phyloP scores from a whole-genome alignment of 1,140 invertebrate species.

The Drosophila repletoides region DNA sequence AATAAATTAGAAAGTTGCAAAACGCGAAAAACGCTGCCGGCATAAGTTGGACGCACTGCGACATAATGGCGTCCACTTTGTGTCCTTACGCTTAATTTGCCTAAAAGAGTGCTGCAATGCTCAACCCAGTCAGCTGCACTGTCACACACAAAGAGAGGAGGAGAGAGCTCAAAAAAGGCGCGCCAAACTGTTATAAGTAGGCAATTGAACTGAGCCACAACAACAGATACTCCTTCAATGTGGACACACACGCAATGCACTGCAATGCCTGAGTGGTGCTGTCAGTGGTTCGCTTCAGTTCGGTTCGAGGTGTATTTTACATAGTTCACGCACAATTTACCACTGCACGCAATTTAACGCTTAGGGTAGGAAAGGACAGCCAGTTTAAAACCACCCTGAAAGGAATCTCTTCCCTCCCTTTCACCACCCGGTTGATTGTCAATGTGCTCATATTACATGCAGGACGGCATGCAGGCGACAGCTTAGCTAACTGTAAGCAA shows the following conservation, averaged over 20 bases:
- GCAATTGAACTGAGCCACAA: slow-evolving; percentile 45
- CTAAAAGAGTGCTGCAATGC: slow-evolving; percentile 70
- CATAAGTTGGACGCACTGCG: slow-evolving; percentile 57
- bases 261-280: slow-evolving; percentile 22
- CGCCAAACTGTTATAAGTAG: slow-evolving; percentile 44
- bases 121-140: slow-evolving; percentile 9
- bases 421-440: slow-evolving; percentile 5
- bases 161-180: slow-evolving; percentile 3
- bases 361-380: slow-evolving; percentile 48
- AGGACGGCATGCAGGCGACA: slow-evolving; percentile 71
- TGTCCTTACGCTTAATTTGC: slow-evolving; percentile 82
- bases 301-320: slow-evolving; percentile 72
- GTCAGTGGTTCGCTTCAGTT: slow-evolving; percentile 5
- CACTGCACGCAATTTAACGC: slow-evolving; percentile 72
- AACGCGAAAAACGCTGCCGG: slow-evolving; percentile 64
- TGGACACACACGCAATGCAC: slow-evolving; percentile 56
- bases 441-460: slow-evolving; percentile 71
- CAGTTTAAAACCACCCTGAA: slow-evolving; percentile 55
- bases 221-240: no score
- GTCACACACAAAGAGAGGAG: background rate
- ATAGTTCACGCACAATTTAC: slow-evolving; percentile 82
- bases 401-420: background rate
- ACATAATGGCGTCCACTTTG: slow-evolving; percentile 82
- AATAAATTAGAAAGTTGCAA: slow-evolving; percentile 77
- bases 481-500: slow-evolving; percentile 71